Percentiles rank a stretch among this genome's conserved stretches.
Conservation (phyloP, 2,797 vertebrate genomes). For the Rhinoraja longicauda region DNA sequence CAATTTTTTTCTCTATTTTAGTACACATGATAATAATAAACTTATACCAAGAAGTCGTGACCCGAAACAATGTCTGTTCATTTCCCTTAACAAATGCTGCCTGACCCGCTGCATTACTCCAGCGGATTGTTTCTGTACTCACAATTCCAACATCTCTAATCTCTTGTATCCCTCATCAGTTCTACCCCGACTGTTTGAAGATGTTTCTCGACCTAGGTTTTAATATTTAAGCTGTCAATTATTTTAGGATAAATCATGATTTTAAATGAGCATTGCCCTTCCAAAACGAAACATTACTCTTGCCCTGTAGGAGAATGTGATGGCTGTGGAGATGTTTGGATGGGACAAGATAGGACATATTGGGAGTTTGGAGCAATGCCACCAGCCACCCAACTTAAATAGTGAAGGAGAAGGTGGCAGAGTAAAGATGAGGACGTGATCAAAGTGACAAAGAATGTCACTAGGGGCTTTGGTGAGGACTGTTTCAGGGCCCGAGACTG, state of each 20-base stretch:
- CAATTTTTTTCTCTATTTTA: too few species aligned
- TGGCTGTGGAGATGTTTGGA: not conserved
- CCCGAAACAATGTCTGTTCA: too few species aligned
- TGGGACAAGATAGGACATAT: not conserved
- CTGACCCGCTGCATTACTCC: too few species aligned
- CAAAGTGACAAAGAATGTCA: not conserved
- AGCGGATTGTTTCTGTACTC: too few species aligned
- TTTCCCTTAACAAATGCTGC: too few species aligned
- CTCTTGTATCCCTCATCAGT: not conserved
- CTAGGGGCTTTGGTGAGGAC: not conserved
- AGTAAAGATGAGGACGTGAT: not conserved
- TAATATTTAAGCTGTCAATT: not conserved
- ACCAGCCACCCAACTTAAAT: not conserved
- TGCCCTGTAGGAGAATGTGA: not conserved
- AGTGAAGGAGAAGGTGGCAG: not conserved
- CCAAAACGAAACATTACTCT: not conserved
- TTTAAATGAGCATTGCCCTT: not conserved
- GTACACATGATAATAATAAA: too few species aligned
- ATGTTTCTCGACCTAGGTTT: not conserved
- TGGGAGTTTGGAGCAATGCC: not conserved
- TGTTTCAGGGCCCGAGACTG: not conserved
- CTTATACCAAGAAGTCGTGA: too few species aligned
- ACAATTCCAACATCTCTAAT: too few species aligned
- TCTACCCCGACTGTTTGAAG: not conserved
- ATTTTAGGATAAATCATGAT: not conserved